Evolutionary conservation across 2,113 vertebrate species (phyloP).

Genomic region (Apteryx mantelli): DNA sequence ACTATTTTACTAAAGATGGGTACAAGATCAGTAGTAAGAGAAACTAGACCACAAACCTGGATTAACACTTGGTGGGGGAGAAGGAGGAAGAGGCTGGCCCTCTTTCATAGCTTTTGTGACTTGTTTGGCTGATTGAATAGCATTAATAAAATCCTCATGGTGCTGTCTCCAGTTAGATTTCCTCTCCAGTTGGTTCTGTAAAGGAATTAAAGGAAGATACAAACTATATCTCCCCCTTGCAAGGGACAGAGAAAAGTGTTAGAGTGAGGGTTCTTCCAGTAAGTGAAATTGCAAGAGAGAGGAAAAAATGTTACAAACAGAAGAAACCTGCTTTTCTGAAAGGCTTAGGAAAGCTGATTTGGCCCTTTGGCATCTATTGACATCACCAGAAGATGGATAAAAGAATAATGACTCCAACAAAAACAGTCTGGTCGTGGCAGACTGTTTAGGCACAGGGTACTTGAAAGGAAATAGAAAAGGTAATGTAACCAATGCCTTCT

Average conservation of each 20-base stretch:
- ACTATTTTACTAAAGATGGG: background rate
- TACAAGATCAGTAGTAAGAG: background rate
- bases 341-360: background rate
- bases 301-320: background rate
- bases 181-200: conserved; percentile 44
- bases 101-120: conserved; percentile 56
- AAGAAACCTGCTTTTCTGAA: background rate
- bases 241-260: background rate
- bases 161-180: conserved; percentile 73
- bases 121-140: conserved; percentile 49
- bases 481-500: background rate
- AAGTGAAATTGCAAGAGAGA: background rate
- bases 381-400: background rate
- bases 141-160: conserved; percentile 71
- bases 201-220: background rate
- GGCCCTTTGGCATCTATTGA: background rate
- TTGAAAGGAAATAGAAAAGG: background rate
- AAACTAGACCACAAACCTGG: conserved; percentile 52
- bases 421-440: background rate
- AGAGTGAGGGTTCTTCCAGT: background rate
- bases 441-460: background rate
- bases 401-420: background rate
- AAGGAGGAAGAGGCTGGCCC: conserved; percentile 54
- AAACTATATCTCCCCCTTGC: background rate
- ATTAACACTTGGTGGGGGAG: conserved; percentile 31